Evolutionary conservation across 2,797 vertebrate species (phyloP).

Genomic region (Furcifer pardalis): DNA sequence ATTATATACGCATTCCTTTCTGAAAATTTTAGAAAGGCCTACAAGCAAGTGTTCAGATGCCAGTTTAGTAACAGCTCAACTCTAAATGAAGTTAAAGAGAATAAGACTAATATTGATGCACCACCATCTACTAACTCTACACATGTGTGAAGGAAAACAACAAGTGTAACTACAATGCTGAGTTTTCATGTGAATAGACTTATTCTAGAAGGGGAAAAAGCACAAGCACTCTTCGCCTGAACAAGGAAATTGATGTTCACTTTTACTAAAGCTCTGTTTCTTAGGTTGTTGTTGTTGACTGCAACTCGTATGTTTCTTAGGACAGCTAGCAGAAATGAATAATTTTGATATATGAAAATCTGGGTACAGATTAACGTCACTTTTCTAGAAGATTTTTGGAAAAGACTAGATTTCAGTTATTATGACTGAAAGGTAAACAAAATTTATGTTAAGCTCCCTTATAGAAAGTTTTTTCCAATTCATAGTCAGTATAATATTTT

Average conservation of each 20-base stretch:
- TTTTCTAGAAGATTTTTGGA: slow-evolving; percentile 4
- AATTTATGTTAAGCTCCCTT: neutral
- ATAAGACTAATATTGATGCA: slow-evolving; percentile 85
- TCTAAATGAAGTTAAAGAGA: slow-evolving; percentile 83
- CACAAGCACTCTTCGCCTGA: neutral
- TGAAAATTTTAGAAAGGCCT: slow-evolving; percentile 97
- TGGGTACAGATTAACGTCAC: neutral
- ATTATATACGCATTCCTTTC: slow-evolving; percentile 98
- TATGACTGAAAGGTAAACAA: slow-evolving; percentile 14
- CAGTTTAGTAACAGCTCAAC: slow-evolving; percentile 75
- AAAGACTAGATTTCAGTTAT: neutral
- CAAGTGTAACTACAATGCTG: neutral
- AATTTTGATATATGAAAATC: neutral
- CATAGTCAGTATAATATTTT: neutral
- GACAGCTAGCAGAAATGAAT: slow-evolving; percentile 26
- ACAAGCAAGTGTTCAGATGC: slow-evolving; percentile 95
- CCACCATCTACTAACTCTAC: slow-evolving; percentile 93
- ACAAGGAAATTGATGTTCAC: neutral
- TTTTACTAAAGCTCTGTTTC: slow-evolving; percentile 8
- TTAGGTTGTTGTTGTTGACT: no score
- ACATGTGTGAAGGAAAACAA: slow-evolving; percentile 82
- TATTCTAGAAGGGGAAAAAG: slow-evolving; percentile 22
- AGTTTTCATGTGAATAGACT: slow-evolving; percentile 17
- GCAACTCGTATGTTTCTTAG: neutral
- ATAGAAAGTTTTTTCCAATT: neutral